Conservation (phyloP, 2,113 vertebrate genomes). For the Strigops habroptila region DNA sequence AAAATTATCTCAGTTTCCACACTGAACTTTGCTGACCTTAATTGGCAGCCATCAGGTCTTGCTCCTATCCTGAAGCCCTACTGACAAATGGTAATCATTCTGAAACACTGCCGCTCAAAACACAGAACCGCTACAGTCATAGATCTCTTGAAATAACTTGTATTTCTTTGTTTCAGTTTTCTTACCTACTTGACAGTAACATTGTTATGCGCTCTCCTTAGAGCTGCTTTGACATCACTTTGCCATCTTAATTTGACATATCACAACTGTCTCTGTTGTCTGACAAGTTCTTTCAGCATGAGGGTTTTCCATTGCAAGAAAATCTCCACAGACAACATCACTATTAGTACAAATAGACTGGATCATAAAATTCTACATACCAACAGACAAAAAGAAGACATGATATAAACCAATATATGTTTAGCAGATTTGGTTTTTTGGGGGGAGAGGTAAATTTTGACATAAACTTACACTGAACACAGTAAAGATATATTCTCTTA, state of each 20-base stretch:
- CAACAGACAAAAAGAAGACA: background rate
- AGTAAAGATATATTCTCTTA: background rate
- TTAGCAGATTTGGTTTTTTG: background rate
- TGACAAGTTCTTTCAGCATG: constrained; percentile 41
- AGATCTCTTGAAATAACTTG: constrained; percentile 23
- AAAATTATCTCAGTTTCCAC: background rate
- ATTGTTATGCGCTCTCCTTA: constrained; percentile 38
- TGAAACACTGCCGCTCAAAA: constrained; percentile 5
- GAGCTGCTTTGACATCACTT: constrained; percentile 47
- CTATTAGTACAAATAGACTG: background rate
- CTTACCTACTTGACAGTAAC: constrained; percentile 59
- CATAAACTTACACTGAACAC: background rate
- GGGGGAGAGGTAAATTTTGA: background rate
- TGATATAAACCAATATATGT: background rate
- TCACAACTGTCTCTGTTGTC: constrained; percentile 37
- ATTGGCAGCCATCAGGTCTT: background rate
- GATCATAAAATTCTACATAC: background rate
- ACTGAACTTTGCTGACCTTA: background rate
- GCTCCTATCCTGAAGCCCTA: background rate
- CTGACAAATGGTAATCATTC: constrained; percentile 31
- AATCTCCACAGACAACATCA: background rate
- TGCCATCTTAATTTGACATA: constrained; percentile 57
- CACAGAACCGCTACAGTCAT: background rate
- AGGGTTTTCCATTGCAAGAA: constrained; percentile 4
- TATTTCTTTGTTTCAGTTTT: constrained; percentile 53